Conservation (phyloP, 2,888 invertebrate species). For the Argyresthia albistria region DNA sequence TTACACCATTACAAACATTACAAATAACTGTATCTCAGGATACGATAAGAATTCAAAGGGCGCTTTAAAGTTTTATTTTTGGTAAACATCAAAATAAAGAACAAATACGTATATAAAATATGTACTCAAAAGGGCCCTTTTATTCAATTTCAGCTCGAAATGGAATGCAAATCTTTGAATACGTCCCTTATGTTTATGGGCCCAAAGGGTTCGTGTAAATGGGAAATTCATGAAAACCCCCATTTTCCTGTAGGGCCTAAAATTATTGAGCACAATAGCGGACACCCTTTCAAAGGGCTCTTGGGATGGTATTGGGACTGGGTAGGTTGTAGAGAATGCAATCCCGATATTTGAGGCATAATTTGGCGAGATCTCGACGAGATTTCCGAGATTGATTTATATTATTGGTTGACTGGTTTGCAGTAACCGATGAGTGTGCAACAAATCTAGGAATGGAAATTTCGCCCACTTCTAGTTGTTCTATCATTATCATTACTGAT, state of each 20-base stretch:
- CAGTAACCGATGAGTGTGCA: too few relatives aligned
- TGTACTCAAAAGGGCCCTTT: not conserved
- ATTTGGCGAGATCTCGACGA: too few relatives aligned
- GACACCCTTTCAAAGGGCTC: constrained; percentile 58
- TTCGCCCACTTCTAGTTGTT: too few relatives aligned
- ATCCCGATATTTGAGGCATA: too few relatives aligned
- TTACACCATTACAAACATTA: too few relatives aligned
- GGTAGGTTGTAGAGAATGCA: too few relatives aligned
- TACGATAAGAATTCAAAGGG: not conserved
- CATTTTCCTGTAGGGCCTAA: constrained; percentile 68
- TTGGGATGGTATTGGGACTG: constrained; percentile 51
- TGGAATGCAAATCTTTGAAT: not conserved
- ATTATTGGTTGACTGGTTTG: too few relatives aligned
- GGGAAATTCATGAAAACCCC: constrained; percentile 66
- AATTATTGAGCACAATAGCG: constrained; percentile 60
- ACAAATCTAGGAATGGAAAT: too few relatives aligned
- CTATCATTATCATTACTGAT: too few relatives aligned
- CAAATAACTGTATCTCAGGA: not conserved
- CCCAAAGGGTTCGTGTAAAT: constrained; percentile 29
- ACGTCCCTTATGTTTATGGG: not conserved
- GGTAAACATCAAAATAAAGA: not conserved
- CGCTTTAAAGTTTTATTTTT: not conserved
- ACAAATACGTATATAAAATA: not conserved
- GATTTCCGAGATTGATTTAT: too few relatives aligned
- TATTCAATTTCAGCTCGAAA: not conserved